A percentile compares a stretch with the other conserved stretches of the same genome.
phyloP scores from a whole-genome alignment of 2,888 invertebrate genomes.

The Rhynchonema sp. region DNA sequence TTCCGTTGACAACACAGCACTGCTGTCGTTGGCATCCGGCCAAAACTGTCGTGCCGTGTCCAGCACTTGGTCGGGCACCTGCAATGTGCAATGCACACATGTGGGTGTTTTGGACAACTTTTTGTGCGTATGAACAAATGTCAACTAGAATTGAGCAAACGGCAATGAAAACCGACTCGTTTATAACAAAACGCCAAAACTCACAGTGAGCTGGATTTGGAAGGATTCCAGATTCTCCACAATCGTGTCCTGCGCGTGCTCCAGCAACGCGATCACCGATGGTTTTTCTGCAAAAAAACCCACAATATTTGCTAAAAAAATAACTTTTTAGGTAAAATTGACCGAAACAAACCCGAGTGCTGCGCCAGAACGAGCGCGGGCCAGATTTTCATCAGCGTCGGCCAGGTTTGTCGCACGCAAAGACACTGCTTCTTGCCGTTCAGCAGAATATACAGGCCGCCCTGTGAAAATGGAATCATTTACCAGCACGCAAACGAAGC shows the following conservation, averaged over 20 bases:
- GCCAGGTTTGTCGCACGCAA: slow-evolving; percentile 54
- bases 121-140: not conserved
- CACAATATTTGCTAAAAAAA: no score
- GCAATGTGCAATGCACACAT: not conserved
- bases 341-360: no score
- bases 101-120: not conserved
- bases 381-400: slow-evolving; percentile 50
- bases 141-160: no score
- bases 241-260: slow-evolving; percentile 30
- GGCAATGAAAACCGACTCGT: not conserved
- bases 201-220: slow-evolving; percentile 12
- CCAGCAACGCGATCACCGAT: slow-evolving; percentile 31
- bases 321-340: no score
- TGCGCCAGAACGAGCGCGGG: slow-evolving; percentile 53
- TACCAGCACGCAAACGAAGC: no score
- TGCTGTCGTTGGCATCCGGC: no score
- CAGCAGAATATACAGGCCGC: slow-evolving; percentile 53
- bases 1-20: no score
- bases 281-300: no score
- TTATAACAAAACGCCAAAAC: no score
- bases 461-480: slow-evolving; percentile 36
- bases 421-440: slow-evolving; percentile 47
- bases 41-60: not conserved
- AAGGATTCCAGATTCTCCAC: slow-evolving; percentile 23
- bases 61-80: not conserved